phyloP scores from a whole-genome alignment of 2,888 invertebrate genomes.

The Tuta absoluta region DNA sequence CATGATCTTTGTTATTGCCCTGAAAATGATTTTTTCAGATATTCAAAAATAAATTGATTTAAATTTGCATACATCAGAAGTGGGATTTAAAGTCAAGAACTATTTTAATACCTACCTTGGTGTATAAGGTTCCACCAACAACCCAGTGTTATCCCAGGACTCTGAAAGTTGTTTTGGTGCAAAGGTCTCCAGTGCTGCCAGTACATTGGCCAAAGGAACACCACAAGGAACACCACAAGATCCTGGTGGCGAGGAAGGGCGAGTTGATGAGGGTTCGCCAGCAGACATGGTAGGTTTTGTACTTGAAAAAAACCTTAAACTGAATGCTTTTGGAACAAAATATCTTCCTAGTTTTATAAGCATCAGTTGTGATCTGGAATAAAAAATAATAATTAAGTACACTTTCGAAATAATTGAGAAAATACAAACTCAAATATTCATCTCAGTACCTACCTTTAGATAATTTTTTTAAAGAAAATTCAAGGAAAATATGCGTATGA shows the following conservation, averaged over 20 bases:
- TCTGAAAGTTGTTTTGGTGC: conserved; percentile 88
- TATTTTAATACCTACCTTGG: conserved; percentile 61
- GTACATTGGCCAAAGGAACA: conserved; percentile 72
- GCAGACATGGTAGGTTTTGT: conserved; percentile 53
- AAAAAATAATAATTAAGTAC: not conserved
- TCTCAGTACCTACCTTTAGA: no score
- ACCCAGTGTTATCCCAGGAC: conserved; percentile 97
- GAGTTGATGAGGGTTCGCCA: conserved; percentile 46
- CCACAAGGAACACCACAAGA: conserved; percentile 57
- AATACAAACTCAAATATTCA: not conserved
- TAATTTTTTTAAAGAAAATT: not conserved
- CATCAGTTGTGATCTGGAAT: conserved; percentile 62
- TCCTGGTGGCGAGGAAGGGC: no score
- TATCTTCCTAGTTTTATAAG: conserved; percentile 54
- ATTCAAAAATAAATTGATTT: not conserved
- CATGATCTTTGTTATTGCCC: conserved; percentile 84
- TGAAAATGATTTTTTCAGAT: conserved; percentile 44
- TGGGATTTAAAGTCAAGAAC: not conserved
- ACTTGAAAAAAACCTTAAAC: conserved; percentile 13
- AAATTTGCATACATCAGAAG: not conserved
- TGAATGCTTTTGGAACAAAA: conserved; percentile 42
- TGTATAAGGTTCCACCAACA: conserved; percentile 90
- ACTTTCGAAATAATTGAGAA: not conserved
- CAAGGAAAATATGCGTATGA: not conserved
- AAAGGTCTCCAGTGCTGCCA: conserved; percentile 83